Conservation (phyloP, 2,888 invertebrate species). For the Lamproptera curius region DNA sequence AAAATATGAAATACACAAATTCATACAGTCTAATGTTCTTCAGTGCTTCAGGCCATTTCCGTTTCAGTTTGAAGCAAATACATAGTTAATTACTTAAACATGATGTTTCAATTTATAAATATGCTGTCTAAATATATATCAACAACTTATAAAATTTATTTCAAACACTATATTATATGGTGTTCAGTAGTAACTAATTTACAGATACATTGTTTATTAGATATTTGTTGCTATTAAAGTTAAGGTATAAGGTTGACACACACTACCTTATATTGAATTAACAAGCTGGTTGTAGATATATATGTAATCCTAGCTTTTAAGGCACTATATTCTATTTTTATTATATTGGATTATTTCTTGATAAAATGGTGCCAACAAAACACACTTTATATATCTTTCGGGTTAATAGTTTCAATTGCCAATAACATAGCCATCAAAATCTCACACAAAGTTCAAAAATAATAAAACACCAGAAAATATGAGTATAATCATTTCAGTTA, state of each 20-base stretch:
- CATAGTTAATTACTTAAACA: too few relatives aligned
- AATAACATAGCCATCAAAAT: too few relatives aligned
- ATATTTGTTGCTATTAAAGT: background rate
- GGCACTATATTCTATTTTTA: constrained; percentile 14
- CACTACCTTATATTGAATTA: constrained; percentile 1
- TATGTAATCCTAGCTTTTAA: constrained; percentile 8
- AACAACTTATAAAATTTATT: background rate
- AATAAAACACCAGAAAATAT: too few relatives aligned
- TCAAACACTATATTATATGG: background rate
- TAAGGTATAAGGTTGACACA: constrained; percentile 9
- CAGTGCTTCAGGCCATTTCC: background rate
- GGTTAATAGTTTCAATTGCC: too few relatives aligned
- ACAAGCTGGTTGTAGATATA: background rate
- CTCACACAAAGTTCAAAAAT: too few relatives aligned
- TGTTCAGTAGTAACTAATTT: background rate
- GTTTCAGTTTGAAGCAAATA: too few relatives aligned
- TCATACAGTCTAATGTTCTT: background rate
- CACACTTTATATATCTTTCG: too few relatives aligned
- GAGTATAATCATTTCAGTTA: too few relatives aligned
- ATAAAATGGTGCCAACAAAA: background rate
- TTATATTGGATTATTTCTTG: background rate
- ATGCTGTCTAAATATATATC: too few relatives aligned
- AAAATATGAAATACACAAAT: constrained; percentile 10
- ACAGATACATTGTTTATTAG: too few relatives aligned
- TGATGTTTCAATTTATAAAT: too few relatives aligned